phyloP scores from a whole-genome alignment of 2,113 vertebrate genomes.

The Grallaria varia region DNA sequence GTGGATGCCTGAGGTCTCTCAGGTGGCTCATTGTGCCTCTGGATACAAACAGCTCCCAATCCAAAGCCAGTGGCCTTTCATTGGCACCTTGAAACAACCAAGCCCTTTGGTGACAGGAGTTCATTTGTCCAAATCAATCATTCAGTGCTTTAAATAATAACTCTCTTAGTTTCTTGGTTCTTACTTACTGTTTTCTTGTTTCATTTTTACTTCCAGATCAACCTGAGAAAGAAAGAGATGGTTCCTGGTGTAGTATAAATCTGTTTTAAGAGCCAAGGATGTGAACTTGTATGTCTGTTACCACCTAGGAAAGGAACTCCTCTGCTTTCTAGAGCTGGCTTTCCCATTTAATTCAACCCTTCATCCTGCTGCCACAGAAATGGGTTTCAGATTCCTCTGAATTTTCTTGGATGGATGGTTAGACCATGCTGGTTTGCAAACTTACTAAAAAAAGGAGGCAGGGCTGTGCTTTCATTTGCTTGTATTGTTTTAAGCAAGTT shows the following conservation, averaged over 20 bases:
- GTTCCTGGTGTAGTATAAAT: neutral
- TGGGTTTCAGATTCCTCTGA: neutral
- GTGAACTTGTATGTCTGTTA: neutral
- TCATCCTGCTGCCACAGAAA: neutral
- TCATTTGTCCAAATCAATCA: neutral
- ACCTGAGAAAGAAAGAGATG: neutral
- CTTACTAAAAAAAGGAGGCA: constrained; percentile 4
- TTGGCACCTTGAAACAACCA: neutral
- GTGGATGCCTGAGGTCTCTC: neutral
- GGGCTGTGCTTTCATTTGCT: neutral
- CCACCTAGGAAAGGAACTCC: neutral
- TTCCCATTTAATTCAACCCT: neutral
- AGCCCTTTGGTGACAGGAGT: neutral
- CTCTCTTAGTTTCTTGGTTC: neutral
- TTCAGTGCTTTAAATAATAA: neutral
- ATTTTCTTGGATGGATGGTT: neutral
- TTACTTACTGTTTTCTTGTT: neutral
- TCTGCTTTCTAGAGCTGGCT: neutral
- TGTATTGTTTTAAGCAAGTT: constrained; percentile 29
- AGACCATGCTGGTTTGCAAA: neutral
- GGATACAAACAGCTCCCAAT: neutral
- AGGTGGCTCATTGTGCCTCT: neutral
- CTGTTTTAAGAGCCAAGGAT: neutral
- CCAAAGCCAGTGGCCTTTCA: neutral
- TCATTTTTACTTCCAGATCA: neutral